Evolutionary conservation across 2,797 vertebrate species (phyloP).

Genomic region (Tympanoctomys barrerae): DNA sequence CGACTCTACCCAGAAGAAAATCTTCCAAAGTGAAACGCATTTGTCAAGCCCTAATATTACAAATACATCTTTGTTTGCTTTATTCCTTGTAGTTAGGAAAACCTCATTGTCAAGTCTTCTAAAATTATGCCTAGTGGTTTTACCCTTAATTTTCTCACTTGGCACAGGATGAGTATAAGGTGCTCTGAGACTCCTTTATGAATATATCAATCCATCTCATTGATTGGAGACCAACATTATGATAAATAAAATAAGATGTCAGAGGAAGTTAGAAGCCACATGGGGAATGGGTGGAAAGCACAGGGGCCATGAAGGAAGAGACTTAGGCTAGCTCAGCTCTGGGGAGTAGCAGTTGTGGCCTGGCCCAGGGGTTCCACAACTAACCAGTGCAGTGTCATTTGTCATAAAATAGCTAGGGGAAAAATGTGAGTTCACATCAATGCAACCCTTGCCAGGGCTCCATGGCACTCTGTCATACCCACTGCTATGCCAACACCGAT

Average conservation of each 20-base stretch:
- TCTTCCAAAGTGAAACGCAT: not conserved
- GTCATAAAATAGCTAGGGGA: not conserved
- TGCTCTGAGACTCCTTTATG: fast-evolving
- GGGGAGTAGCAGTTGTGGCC: not conserved
- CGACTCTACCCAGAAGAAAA: fast-evolving
- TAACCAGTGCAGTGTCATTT: not conserved
- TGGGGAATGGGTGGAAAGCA: not conserved
- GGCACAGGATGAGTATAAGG: fast-evolving
- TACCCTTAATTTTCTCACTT: not conserved
- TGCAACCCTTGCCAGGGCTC: fast-evolving
- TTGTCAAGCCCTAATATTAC: fast-evolving
- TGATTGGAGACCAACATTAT: fast-evolving
- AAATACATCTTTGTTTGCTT: fast-evolving
- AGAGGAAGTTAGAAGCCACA: fast-evolving
- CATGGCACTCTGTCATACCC: fast-evolving
- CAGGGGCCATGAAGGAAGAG: not conserved
- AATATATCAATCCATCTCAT: fast-evolving
- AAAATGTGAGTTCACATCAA: fast-evolving
- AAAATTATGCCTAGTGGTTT: fast-evolving
- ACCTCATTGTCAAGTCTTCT: not conserved
- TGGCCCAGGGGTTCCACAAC: not conserved
- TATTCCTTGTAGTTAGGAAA: fast-evolving
- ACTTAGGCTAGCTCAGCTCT: not conserved
- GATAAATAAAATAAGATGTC: no score
- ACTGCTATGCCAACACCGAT: fast-evolving